Evolutionary conservation across 1,140 invertebrate species (phyloP), one percentile per base, ranked within the genome.

Genomic region (Macrobrachium nipponense): DNA sequence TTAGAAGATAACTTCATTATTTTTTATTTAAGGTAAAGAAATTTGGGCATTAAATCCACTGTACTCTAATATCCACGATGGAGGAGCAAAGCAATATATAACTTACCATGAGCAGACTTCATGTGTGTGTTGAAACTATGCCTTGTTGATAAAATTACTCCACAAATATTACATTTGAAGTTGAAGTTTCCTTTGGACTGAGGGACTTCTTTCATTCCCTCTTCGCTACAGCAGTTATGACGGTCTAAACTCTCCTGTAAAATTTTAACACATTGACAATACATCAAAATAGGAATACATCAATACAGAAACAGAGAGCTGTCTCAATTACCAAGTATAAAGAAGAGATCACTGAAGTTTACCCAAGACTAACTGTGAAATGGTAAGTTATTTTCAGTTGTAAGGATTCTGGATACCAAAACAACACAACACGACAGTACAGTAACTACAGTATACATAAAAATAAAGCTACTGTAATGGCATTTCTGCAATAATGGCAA

Each of bases 171-270:
- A 17, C 84, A 86, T 12, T 58, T 60, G 27, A 80, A 80, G 17
- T 58, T 62, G 17, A 17, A 23, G 7, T 36, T 43, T 43, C 80
- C 68, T 61, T 80, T 80, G 18, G 23, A 8, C 66, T 80, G 70
- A 15, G 77, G 15, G 11, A 17, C n/a, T 20, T 80, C 77, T 51
- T 80, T 80, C 12, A 86, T 20, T 0, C 80, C 84, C 6, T 36
- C 60, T 66, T 86, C 77, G 75, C 68, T 43, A 23, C 27, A 70
- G 27, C 84, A 86, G 10, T 43, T 61, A 62, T 86, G 84, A 2
- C 84, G 84, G 61, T 80, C 84, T 64, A 86, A 78, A 23, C 84
- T 86, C 60, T 86, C 84, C 84, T 86, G 77, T 5, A 6, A 51
- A 51, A 10, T 8, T 51, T 51, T 51, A 51, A 51, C 3, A 51